Percentiles rank a stretch among this genome's conserved stretches.
Conservation (phyloP, 2,888 invertebrate genomes). For the Stratiomys singularior region DNA sequence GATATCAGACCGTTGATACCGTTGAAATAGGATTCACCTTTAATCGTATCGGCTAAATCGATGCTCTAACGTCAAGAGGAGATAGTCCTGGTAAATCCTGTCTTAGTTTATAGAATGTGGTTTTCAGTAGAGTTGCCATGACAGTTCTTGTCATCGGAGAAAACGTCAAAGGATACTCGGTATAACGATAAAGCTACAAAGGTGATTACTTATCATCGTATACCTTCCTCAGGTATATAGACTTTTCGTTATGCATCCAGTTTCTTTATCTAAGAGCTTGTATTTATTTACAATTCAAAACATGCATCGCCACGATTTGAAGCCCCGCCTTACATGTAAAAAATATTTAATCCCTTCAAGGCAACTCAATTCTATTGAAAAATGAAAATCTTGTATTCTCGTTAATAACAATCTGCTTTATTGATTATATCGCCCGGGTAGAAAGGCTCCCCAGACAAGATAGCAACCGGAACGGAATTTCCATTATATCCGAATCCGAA, state of each 20-base stretch:
- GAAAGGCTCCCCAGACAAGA: neutral
- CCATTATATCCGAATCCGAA: slow-evolving; percentile 44
- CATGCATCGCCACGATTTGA: no score
- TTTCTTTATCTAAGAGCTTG: no score
- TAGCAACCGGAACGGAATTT: slow-evolving; percentile 16
- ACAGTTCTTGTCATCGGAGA: no score
- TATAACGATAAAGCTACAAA: no score
- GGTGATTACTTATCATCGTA: no score
- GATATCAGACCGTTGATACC: neutral
- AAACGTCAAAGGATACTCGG: no score
- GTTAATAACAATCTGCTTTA: slow-evolving; percentile 13
- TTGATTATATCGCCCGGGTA: neutral
- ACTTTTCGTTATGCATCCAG: no score
- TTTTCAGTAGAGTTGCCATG: no score
- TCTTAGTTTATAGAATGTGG: neutral
- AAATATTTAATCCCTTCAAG: neutral
- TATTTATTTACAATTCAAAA: no score
- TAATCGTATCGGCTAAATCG: slow-evolving; percentile 18
- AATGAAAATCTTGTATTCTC: neutral
- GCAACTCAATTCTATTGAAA: neutral
- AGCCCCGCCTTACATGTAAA: no score
- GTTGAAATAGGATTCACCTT: slow-evolving; percentile 38
- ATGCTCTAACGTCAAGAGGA: neutral
- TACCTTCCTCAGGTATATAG: no score
- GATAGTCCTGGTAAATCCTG: neutral